phyloP scores from a whole-genome alignment of 1,140 invertebrate genomes.

The Drosophila jambulina region DNA sequence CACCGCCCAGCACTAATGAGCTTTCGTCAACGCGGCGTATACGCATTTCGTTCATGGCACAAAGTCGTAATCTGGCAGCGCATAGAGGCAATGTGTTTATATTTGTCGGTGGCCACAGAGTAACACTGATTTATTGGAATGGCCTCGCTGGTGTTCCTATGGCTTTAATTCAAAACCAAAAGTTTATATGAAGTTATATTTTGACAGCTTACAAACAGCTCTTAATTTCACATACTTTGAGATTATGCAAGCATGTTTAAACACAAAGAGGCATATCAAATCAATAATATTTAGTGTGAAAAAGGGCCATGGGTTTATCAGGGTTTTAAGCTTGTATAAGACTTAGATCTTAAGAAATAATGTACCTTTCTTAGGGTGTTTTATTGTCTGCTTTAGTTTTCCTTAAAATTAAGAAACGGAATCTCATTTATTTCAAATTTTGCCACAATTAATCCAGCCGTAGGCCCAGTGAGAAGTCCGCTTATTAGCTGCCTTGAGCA shows the following conservation, averaged over 20 bases:
- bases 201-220: background rate
- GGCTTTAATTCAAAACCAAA: constrained; percentile 15
- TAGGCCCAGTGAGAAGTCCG: background rate
- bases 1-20: constrained; percentile 37
- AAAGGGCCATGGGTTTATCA: background rate
- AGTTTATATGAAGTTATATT: constrained; percentile 18
- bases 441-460: constrained; percentile 1
- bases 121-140: constrained; percentile 43
- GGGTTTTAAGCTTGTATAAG: background rate
- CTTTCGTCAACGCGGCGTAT: constrained; percentile 41
- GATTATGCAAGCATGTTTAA: background rate
- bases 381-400: background rate
- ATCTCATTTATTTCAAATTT: background rate
- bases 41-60: constrained; percentile 22
- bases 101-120: constrained; percentile 35
- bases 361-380: background rate
- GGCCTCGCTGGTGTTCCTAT: background rate
- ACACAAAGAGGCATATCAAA: background rate
- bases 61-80: constrained; percentile 16
- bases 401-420: too few species aligned
- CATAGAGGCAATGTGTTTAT: constrained; percentile 23
- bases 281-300: background rate
- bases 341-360: background rate
- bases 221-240: background rate
- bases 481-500: constrained; percentile 20